A percentile compares a stretch with the other conserved stretches of the same genome.
Evolutionary conservation across 2,797 vertebrate species (phyloP).

Genomic region (Orientallactaga sibirica): DNA sequence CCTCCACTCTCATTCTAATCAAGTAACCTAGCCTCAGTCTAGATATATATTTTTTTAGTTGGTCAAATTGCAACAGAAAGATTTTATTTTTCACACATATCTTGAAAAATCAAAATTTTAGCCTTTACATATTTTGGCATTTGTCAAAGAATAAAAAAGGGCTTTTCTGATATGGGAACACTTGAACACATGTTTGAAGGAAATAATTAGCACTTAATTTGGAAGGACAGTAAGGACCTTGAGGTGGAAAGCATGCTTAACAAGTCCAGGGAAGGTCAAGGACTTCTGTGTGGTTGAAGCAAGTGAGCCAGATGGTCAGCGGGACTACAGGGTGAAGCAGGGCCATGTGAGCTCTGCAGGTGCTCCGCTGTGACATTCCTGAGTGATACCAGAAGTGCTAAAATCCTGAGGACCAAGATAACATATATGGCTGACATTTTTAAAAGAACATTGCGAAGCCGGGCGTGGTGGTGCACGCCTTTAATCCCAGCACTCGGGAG

Average conservation of each 20-base stretch:
- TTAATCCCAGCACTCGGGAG: no score
- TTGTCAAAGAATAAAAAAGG: conserved; percentile 24
- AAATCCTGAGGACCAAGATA: neutral
- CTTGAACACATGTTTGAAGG: neutral
- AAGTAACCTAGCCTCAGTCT: neutral
- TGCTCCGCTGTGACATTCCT: neutral
- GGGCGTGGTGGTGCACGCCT: no score
- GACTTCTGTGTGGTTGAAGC: neutral
- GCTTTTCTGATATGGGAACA: neutral
- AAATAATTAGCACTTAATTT: neutral
- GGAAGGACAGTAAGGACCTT: neutral
- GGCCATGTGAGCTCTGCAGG: no score
- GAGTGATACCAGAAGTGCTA: neutral
- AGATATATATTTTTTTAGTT: conserved; percentile 36
- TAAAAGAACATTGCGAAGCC: neutral
- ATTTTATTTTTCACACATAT: neutral
- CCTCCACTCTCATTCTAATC: conserved; percentile 50
- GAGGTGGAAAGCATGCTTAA: neutral
- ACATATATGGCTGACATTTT: neutral
- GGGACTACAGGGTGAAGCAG: neutral
- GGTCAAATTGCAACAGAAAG: neutral
- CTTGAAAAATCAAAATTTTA: conserved; percentile 26
- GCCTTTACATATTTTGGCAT: neutral
- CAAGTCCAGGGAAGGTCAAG: neutral
- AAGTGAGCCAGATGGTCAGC: neutral